Evolutionary conservation across 2,797 vertebrate species (phyloP), one percentile per base, ranked within the genome.

Genomic region (Bradypodion ventrale): DNA sequence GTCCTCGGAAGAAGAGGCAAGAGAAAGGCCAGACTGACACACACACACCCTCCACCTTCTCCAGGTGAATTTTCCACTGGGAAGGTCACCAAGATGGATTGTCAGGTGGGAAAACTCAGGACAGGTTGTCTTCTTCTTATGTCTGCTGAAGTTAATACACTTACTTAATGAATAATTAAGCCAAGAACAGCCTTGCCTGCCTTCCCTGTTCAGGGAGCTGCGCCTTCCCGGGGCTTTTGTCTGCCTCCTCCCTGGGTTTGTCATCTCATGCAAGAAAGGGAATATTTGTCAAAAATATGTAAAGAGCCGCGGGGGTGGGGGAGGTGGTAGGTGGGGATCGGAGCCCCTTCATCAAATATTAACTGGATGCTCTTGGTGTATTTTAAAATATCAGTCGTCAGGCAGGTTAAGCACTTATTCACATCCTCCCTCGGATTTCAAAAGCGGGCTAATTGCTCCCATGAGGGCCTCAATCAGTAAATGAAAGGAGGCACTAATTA

Each of bases 371-470:
- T 91, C 87, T 90, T 85, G 52, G 60, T 92, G 87, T 92, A 84
- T 91, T 95, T 95, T 94, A 93, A n/a, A 96, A 93, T 94, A 93
- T 92, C 94, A 94, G 90, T 94, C 91, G 92, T 83, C 91, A 93
- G 90, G 91, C 93, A 95, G 89, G 92, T 96, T 95, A 95, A 96
- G 94, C 93, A 95, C 94, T 94, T 93, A 90, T 91, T 95, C 93
- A 87, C 90, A 93, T 94, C 89, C 89, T 89, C 89, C 95, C 92
- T 92, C 94, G 90, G 90, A 88, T 93, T 94, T 95, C 84, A 81
- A 94, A 95, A 94, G 94, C 85, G 90, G 91, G 91, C 91, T 96
- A 96, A 96, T 96, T 96, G 94, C 94, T 95, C 95, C 95, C 95
- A 84, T 85, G 95, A 94, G 95, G 89, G 91, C 37, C 80, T 87